Percentiles rank a stretch among this genome's conserved stretches.
Conservation (phyloP, 2,113 vertebrate genomes). For the Chlorodrepanis virens region DNA sequence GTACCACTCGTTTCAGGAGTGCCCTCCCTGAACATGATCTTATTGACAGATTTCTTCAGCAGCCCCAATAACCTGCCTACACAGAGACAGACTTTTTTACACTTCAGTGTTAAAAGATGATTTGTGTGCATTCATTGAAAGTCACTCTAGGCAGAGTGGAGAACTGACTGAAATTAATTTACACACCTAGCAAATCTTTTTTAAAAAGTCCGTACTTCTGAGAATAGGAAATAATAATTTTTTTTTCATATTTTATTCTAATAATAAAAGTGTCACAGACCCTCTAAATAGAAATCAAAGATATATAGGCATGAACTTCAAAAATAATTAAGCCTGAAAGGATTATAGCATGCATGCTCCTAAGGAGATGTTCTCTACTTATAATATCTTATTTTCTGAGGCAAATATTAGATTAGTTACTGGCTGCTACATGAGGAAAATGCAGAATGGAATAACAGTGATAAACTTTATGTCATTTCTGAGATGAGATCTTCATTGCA, state of each 20-base stretch:
- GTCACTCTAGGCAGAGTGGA: constrained; percentile 11
- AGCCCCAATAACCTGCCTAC: background rate
- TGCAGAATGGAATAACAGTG: background rate
- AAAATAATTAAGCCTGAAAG: background rate
- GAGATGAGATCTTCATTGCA: background rate
- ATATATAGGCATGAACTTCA: background rate
- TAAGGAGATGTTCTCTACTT: background rate
- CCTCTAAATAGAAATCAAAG: background rate
- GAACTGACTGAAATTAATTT: constrained; percentile 3
- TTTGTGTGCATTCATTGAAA: constrained; percentile 51
- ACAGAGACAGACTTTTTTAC: background rate
- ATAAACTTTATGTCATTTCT: background rate
- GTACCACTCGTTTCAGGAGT: background rate
- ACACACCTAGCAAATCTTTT: background rate
- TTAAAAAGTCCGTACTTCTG: background rate
- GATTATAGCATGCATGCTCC: background rate
- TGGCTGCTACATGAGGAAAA: background rate
- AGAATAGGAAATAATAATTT: background rate
- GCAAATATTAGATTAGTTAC: background rate
- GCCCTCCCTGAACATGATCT: background rate
- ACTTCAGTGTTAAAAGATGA: constrained; percentile 33
- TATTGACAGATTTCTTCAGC: background rate
- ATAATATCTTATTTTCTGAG: background rate
- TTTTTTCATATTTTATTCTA: background rate
- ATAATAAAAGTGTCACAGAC: background rate